Percentiles rank a stretch among this genome's conserved stretches.
Evolutionary conservation across 1,140 invertebrate genomes (phyloP).

Genomic region (Halyomorpha halys): DNA sequence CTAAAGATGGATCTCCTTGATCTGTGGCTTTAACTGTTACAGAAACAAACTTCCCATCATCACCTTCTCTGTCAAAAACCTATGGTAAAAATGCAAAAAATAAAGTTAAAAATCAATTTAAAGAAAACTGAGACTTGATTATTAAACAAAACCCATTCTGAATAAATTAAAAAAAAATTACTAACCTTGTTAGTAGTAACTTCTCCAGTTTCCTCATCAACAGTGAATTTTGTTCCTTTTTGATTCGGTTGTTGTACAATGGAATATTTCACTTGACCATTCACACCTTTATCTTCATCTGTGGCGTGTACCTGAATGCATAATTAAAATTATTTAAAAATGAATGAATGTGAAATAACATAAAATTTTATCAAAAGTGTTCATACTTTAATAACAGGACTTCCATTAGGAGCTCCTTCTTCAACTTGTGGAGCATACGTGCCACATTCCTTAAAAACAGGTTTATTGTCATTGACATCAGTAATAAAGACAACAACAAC

Average conservation of each 20-base stretch:
- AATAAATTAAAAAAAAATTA: not conserved
- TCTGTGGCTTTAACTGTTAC: constrained; percentile 93
- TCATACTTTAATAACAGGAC: constrained; percentile 70
- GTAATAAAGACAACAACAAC: constrained; percentile 90
- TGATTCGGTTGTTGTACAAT: constrained; percentile 94
- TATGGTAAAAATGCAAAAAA: constrained; percentile 33
- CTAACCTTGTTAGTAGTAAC: constrained; percentile 79
- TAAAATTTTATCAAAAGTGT: no score
- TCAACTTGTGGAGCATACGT: constrained; percentile 87
- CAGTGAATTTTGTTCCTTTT: constrained; percentile 89
- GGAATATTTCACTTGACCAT: constrained; percentile 86
- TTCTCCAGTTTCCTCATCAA: constrained; percentile 88
- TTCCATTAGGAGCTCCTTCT: constrained; percentile 84
- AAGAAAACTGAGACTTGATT: no score
- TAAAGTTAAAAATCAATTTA: not conserved
- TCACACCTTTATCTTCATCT: constrained; percentile 88
- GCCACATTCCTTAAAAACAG: constrained; percentile 83
- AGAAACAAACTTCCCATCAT: constrained; percentile 90
- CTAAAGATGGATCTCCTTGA: constrained; percentile 87
- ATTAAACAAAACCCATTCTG: not conserved
- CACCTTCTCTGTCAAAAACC: constrained; percentile 89
- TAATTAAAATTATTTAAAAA: constrained; percentile 4
- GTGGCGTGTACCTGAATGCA: constrained; percentile 65
- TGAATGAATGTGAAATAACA: not conserved
- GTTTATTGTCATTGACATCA: constrained; percentile 92